These are phyloP conservation scores for Apamea sordens DNA, from an alignment of 2,888 invertebrate genomes.

Conservation along the genomic window DNA sequence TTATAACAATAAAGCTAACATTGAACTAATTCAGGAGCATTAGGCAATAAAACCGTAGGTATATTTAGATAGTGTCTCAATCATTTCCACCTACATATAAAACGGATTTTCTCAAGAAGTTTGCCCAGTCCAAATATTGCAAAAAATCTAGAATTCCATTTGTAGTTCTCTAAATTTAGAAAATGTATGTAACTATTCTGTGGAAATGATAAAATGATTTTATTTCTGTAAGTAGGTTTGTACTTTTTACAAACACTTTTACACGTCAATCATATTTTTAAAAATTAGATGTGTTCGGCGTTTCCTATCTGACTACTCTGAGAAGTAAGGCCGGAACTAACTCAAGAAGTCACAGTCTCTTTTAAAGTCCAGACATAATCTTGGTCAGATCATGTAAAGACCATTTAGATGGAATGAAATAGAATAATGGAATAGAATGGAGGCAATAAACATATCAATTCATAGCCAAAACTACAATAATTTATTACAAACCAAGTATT, in stretches of 20 bases:
- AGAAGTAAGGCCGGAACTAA: too few species aligned
- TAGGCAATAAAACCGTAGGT: constrained; percentile 12
- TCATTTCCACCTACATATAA: background rate
- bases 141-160: constrained; percentile 1
- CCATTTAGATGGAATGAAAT: too few species aligned
- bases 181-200: background rate
- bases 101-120: background rate
- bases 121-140: background rate
- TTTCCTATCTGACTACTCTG: too few species aligned
- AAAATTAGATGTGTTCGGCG: too few species aligned
- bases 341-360: too few species aligned
- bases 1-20: constrained; percentile 57
- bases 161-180: background rate
- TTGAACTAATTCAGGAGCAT: constrained; percentile 59
- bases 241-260: too few species aligned
- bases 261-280: too few species aligned
- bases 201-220: too few species aligned
- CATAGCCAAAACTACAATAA: background rate
- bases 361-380: too few species aligned
- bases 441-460: background rate
- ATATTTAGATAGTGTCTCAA: constrained; percentile 14
- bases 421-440: too few species aligned
- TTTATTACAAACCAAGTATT: background rate
- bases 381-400: too few species aligned
- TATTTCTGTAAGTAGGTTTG: too few species aligned